Evolutionary conservation across 2,888 invertebrate genomes (phyloP).

Genomic region (Hirtodrosophila confusa): DNA sequence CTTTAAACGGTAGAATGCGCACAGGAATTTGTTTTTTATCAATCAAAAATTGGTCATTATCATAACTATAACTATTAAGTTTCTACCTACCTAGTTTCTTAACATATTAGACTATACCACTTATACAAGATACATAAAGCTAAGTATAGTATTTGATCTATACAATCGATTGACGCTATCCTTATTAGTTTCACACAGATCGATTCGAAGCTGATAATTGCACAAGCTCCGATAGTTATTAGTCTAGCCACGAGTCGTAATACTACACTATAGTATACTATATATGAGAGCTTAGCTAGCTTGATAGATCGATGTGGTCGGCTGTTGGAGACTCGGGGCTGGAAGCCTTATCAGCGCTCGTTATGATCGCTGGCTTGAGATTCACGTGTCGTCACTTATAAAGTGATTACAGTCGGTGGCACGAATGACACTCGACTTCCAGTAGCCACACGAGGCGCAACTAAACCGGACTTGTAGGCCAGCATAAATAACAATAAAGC

Average conservation of each 20-base stretch:
- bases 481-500: slow-evolving; percentile 2
- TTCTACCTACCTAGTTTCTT: too few relatives aligned
- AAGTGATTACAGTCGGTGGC: slow-evolving; percentile 62
- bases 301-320: slow-evolving; percentile 1
- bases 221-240: slow-evolving; percentile 23
- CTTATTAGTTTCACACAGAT: slow-evolving; percentile 18
- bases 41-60: too few relatives aligned
- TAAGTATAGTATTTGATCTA: background rate
- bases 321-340: background rate
- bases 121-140: too few relatives aligned
- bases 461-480: slow-evolving; percentile 45
- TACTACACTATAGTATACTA: background rate
- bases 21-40: too few relatives aligned
- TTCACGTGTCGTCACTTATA: slow-evolving; percentile 75
- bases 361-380: slow-evolving; percentile 11
- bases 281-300: slow-evolving; percentile 20
- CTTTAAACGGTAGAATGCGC: too few relatives aligned
- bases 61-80: too few relatives aligned
- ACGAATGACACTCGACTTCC: slow-evolving; percentile 56
- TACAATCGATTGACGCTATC: background rate
- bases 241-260: slow-evolving; percentile 2
- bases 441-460: slow-evolving; percentile 37
- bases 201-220: slow-evolving; percentile 18
- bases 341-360: slow-evolving; percentile 43
- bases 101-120: too few relatives aligned